A percentile compares a stretch with the other conserved stretches of the same genome.
phyloP scores from a whole-genome alignment of 2,113 vertebrate genomes.

The Oenanthe oenanthe region DNA sequence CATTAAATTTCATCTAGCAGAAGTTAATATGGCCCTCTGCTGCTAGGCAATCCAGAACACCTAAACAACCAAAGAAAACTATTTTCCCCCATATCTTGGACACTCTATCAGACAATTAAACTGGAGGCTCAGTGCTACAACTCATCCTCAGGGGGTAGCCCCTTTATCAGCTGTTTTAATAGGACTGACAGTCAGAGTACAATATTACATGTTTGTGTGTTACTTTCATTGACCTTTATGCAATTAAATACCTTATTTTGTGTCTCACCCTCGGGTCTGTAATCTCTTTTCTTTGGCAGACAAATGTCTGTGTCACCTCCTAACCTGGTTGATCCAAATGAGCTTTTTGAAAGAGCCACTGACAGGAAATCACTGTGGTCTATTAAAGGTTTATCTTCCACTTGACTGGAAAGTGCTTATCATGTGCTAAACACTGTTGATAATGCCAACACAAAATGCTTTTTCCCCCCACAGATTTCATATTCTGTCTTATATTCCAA shows the following conservation, averaged over 20 bases:
- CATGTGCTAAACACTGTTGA: not conserved
- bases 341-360: not conserved
- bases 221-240: not conserved
- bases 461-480: not conserved
- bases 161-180: not conserved
- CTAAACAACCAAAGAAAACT: not conserved
- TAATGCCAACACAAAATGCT: not conserved
- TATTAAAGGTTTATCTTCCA: conserved; percentile 3
- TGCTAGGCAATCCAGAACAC: not conserved
- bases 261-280: not conserved
- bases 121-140: not conserved
- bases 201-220: not conserved
- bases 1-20: not conserved
- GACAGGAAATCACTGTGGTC: not conserved
- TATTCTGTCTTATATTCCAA: not conserved
- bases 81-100: not conserved
- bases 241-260: not conserved
- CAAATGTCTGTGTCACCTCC: not conserved
- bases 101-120: not conserved
- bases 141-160: not conserved
- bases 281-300: not conserved
- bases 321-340: not conserved
- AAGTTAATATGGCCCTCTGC: not conserved
- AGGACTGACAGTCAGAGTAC: not conserved
- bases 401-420: not conserved